Percentiles rank a stretch among this genome's conserved stretches.
Evolutionary conservation across 2,113 vertebrate genomes (phyloP).

Genomic region (Misgurnus anguillicaudatus): DNA sequence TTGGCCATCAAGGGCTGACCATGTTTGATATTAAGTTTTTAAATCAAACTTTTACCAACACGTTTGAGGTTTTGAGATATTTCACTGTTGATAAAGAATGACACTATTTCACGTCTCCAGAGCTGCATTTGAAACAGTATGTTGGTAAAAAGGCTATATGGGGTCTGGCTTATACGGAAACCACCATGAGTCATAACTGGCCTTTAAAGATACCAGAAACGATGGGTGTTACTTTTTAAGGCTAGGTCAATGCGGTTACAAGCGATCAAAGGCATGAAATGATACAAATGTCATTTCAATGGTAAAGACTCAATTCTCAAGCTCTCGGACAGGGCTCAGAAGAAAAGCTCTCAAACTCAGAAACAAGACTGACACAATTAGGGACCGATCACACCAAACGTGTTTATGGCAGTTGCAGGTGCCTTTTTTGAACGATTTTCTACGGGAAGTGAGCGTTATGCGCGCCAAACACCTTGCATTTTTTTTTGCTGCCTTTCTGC

Average conservation of each 20-base stretch:
- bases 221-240: background rate
- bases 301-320: background rate
- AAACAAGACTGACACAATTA: background rate
- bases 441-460: too few species aligned
- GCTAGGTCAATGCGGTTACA: background rate
- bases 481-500: too few species aligned
- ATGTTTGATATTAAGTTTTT: background rate
- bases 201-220: background rate
- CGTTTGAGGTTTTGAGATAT: background rate
- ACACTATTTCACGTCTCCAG: background rate
- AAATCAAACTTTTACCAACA: background rate
- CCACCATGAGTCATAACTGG: background rate
- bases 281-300: background rate
- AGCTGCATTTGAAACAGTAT: background rate
- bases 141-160: background rate
- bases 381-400: too few species aligned
- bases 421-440: too few species aligned
- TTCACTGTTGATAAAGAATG: background rate
- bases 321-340: background rate
- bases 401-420: too few species aligned
- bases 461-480: too few species aligned
- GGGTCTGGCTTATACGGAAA: conserved; percentile 6
- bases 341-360: conserved; percentile 9
- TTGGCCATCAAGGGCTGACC: conserved; percentile 38
- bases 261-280: background rate